These are phyloP conservation scores for Urocolius indicus DNA, from an alignment of 2,113 vertebrate species.

Conservation along the genomic window DNA sequence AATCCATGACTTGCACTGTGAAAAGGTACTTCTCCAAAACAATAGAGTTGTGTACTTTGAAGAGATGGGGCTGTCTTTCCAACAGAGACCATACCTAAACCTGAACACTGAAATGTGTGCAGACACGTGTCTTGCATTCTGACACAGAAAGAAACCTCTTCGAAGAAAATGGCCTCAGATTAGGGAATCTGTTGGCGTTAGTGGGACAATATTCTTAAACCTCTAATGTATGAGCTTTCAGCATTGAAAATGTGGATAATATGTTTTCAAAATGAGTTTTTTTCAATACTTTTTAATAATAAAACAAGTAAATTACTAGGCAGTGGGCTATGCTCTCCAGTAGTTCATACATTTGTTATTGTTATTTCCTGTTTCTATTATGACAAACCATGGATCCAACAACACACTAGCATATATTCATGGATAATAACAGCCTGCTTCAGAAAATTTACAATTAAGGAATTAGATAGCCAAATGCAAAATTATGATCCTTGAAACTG, in stretches of 20 bases:
- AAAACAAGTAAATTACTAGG: neutral
- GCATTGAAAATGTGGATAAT: neutral
- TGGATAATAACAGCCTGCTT: neutral
- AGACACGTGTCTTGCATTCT: neutral
- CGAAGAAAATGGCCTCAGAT: neutral
- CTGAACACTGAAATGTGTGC: neutral
- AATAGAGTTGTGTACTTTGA: neutral
- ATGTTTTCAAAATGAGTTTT: neutral
- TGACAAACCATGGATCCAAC: neutral
- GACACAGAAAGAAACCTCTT: neutral
- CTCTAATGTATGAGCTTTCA: neutral
- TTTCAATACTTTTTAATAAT: too few species aligned
- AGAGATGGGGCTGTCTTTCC: neutral
- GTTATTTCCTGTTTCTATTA: neutral
- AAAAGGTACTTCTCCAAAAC: neutral
- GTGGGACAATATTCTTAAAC: neutral
- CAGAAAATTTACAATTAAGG: slow-evolving; percentile 27
- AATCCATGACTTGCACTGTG: neutral
- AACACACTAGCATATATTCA: neutral
- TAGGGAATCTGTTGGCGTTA: neutral
- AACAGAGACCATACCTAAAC: neutral
- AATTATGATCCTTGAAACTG: slow-evolving; percentile 8
- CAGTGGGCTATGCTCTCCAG: neutral
- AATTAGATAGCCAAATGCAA: slow-evolving; percentile 10
- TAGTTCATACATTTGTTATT: neutral